A percentile compares a stretch with the other conserved stretches of the same genome.
Conservation (phyloP, 2,113 vertebrate species). For the Panthera leo region DNA sequence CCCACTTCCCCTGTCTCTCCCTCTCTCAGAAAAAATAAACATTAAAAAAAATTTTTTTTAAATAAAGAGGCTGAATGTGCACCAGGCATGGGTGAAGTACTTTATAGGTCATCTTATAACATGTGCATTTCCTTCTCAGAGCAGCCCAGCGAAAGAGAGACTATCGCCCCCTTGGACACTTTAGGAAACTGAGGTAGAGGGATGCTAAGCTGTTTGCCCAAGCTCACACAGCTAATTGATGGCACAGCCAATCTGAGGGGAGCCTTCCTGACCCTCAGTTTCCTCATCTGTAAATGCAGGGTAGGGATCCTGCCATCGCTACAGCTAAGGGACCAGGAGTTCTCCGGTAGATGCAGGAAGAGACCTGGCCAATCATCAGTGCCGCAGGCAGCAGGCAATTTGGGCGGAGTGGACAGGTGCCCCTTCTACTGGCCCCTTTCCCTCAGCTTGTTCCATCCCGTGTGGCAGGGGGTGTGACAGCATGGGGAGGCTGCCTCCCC, state of each 20-base stretch:
- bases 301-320: neutral
- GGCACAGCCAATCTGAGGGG: neutral
- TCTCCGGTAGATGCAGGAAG: neutral
- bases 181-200: neutral
- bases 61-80: neutral
- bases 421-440: neutral
- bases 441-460: neutral
- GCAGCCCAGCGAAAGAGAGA: neutral
- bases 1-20: no score
- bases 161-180: no score
- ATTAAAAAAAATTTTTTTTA: no score
- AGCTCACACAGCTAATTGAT: neutral
- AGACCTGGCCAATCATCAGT: neutral
- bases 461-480: rapidly evolving
- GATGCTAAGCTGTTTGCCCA: neutral
- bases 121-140: neutral
- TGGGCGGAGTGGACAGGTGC: neutral
- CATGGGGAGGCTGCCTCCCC: neutral
- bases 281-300: neutral
- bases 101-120: neutral
- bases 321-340: neutral
- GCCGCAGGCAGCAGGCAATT: neutral
- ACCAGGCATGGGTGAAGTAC: neutral
- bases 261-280: neutral
- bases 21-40: no score